Percentiles rank a stretch among this genome's conserved stretches.
Conservation (phyloP, 1,140 invertebrate genomes). For the Potamilus streckersoni region DNA sequence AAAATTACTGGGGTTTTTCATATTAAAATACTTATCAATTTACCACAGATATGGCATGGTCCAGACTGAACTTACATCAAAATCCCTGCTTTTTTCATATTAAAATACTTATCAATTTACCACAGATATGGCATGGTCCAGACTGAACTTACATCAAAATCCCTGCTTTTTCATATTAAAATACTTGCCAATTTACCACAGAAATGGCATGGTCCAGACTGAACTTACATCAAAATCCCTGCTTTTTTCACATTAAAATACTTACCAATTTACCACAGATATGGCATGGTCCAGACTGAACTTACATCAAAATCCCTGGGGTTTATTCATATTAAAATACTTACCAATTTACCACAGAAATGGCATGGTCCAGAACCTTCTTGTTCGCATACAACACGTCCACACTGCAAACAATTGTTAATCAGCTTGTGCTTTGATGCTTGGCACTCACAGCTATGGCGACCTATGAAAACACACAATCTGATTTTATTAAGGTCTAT, state of each 20-base stretch:
- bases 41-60: neutral
- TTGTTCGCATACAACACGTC: slow-evolving; percentile 93
- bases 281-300: slow-evolving; percentile 87
- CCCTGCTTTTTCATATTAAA: too few relatives aligned
- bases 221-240: neutral
- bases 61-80: neutral
- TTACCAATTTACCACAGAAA: slow-evolving; percentile 81
- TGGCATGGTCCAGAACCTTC: slow-evolving; percentile 97
- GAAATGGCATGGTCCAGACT: too few relatives aligned
- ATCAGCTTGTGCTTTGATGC: slow-evolving; percentile 90
- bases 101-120: slow-evolving; percentile 68
- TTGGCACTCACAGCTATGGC: slow-evolving; percentile 91
- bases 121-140: slow-evolving; percentile 79
- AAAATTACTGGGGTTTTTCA: too few relatives aligned
- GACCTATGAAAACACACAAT: slow-evolving; percentile 70
- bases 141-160: too few relatives aligned
- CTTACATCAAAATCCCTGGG: neutral
- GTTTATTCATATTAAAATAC: slow-evolving; percentile 1
- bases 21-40: neutral
- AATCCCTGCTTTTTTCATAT: neutral
- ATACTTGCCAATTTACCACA: neutral
- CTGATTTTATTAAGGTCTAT: neutral
- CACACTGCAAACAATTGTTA: slow-evolving; percentile 95
- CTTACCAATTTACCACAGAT: slow-evolving; percentile 81
- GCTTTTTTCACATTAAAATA: neutral